Evolutionary conservation across 2,797 vertebrate genomes (phyloP).

Genomic region (Tinamus major): DNA sequence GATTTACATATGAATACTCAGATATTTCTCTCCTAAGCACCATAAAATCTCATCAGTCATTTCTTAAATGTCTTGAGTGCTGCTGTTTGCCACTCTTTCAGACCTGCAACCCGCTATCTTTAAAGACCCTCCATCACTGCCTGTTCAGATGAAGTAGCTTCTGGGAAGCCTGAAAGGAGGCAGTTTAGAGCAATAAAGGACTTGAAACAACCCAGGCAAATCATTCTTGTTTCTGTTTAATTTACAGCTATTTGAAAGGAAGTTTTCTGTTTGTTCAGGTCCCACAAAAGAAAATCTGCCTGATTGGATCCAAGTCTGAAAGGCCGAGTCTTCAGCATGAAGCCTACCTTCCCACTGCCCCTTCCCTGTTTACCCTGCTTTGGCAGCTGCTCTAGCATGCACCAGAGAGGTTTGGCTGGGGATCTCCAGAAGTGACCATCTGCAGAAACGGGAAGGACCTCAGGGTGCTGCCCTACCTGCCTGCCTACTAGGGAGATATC

Average conservation of each 20-base stretch:
- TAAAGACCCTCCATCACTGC: conserved; percentile 37
- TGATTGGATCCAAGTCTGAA: neutral
- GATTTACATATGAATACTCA: conserved; percentile 71
- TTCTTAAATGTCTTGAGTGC: conserved; percentile 50
- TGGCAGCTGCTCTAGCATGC: neutral
- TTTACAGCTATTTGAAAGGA: conserved; percentile 15
- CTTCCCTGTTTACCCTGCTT: neutral
- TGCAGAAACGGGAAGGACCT: no score
- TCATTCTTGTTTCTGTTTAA: conserved; percentile 20
- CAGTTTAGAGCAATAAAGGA: conserved; percentile 27
- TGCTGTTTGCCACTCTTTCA: conserved; percentile 36
- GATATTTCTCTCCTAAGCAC: conserved; percentile 46
- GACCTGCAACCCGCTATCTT: conserved; percentile 28
- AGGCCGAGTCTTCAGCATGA: neutral
- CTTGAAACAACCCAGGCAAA: conserved; percentile 33
- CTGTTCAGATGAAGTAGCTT: conserved; percentile 44
- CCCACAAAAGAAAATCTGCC: neutral
- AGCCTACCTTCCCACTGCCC: neutral
- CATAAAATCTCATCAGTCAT: conserved; percentile 56
- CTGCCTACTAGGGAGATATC: neutral
- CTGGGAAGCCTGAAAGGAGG: conserved; percentile 47
- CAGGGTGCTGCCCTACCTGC: fast-evolving
- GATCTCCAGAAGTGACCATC: neutral
- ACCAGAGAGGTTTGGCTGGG: fast-evolving
- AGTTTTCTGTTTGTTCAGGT: neutral